These are phyloP conservation scores for Danio tinwini DNA, from an alignment of 2,797 vertebrate genomes.

Conservation along the genomic window DNA sequence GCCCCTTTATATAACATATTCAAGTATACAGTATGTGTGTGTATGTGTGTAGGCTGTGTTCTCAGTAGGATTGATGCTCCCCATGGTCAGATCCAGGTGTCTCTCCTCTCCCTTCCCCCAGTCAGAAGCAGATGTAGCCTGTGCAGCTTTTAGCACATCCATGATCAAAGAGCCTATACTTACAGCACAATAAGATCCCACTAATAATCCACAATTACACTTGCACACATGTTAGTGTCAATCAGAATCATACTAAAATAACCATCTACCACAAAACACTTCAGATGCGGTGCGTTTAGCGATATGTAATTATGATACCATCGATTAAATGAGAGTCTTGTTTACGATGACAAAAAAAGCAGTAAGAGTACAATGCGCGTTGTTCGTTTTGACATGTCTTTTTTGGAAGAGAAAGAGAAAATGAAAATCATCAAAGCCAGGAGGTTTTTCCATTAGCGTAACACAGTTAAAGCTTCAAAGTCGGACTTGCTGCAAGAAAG, in stretches of 20 bases:
- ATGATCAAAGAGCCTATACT: constrained; percentile 57
- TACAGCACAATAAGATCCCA: constrained; percentile 53
- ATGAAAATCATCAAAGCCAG: constrained; percentile 46
- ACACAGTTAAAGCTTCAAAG: constrained; percentile 44
- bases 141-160: constrained; percentile 46
- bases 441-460: constrained; percentile 42
- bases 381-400: constrained; percentile 10
- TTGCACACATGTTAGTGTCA: constrained; percentile 42
- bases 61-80: neutral
- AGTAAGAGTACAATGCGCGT: constrained; percentile 9
- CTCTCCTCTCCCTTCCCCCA: constrained; percentile 18
- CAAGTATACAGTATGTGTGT: constrained; percentile 30
- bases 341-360: constrained; percentile 30
- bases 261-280: constrained; percentile 44
- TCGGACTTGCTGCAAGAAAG: constrained; percentile 23
- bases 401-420: constrained; percentile 23
- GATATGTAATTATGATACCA: constrained; percentile 50
- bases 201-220: constrained; percentile 62
- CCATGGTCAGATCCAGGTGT: constrained; percentile 41
- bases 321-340: constrained; percentile 9
- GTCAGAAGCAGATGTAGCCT: constrained; percentile 14
- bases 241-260: constrained; percentile 51
- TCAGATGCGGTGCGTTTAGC: constrained; percentile 28
- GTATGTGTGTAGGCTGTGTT: constrained; percentile 22
- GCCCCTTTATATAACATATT: too few relatives aligned